Percentiles rank a stretch among this genome's conserved stretches.
phyloP scores from a whole-genome alignment of 2,888 invertebrate species.

The Hirtodrosophila histrioides region DNA sequence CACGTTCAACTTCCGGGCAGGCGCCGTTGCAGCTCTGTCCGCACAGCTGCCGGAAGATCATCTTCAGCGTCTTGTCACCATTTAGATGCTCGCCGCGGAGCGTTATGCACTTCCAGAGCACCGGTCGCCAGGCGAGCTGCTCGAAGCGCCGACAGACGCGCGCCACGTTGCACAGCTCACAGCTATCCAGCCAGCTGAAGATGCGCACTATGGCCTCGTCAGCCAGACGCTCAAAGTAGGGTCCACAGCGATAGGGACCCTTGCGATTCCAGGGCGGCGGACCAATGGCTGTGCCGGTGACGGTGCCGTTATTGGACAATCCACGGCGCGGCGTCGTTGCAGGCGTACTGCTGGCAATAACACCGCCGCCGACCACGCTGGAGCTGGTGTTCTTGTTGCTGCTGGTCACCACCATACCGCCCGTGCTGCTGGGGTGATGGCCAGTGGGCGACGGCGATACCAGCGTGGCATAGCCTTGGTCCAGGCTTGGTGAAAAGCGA shows the following conservation, averaged over 20 bases:
- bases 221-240: constrained; percentile 87
- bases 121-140: constrained; percentile 90
- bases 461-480: constrained; percentile 93
- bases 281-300: constrained; percentile 56
- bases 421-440: constrained; percentile 68
- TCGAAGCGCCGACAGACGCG: constrained; percentile 91
- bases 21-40: constrained; percentile 88
- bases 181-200: constrained; percentile 89
- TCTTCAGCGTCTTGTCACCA: constrained; percentile 88
- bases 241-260: constrained; percentile 83
- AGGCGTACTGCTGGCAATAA: constrained; percentile 59
- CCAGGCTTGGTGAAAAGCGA: constrained; percentile 88
- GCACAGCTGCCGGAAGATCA: constrained; percentile 87
- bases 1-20: constrained; percentile 88
- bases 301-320: constrained; percentile 23
- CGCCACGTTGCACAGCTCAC: constrained; percentile 90
- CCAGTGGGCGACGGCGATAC: constrained; percentile 86
- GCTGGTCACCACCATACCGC: constrained; percentile 71
- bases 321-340: constrained; percentile 63
- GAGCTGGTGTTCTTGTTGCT: constrained; percentile 42
- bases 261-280: constrained; percentile 84
- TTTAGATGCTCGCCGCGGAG: constrained; percentile 86
- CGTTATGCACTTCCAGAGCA: constrained; percentile 89
- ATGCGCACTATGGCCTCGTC: constrained; percentile 89
- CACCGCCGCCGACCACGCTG: constrained; percentile 37